These are phyloP conservation scores for Calephelis perditalis DNA, from an alignment of 2,888 invertebrate genomes.

Conservation along the genomic window DNA sequence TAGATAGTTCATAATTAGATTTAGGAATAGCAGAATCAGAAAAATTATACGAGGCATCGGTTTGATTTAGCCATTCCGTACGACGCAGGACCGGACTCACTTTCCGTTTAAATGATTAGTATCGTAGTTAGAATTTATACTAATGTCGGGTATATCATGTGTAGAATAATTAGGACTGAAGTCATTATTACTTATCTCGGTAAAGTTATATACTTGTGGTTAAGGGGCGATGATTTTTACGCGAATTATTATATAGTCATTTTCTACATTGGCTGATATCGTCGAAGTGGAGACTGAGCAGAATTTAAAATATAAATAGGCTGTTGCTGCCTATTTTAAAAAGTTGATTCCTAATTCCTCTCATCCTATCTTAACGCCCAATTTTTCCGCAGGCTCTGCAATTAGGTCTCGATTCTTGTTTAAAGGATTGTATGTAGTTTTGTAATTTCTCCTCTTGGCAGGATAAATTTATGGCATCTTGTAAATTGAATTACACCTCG, in stretches of 20 bases:
- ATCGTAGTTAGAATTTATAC: background rate
- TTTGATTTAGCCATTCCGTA: too few relatives aligned
- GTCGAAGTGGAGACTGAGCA: background rate
- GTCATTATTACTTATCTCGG: too few relatives aligned
- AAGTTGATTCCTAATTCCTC: too few relatives aligned
- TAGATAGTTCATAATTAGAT: too few relatives aligned
- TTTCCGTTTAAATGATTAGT: constrained; percentile 10
- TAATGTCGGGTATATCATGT: background rate
- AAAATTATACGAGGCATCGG: too few relatives aligned
- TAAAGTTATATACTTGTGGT: too few relatives aligned
- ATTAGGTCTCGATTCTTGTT: background rate
- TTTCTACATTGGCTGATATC: too few relatives aligned
- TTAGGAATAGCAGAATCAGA: too few relatives aligned
- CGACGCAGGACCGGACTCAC: constrained; percentile 12
- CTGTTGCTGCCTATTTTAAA: background rate
- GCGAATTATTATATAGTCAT: too few relatives aligned
- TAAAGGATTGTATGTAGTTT: constrained; percentile 7
- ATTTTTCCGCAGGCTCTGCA: background rate
- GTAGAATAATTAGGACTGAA: background rate
- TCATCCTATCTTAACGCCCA: background rate
- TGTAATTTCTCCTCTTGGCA: constrained; percentile 14
- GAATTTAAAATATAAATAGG: constrained; percentile 2
- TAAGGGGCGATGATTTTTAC: too few relatives aligned
- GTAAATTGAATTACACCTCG: background rate
- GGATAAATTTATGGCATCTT: constrained; percentile 9